Evolutionary conservation across 1,140 invertebrate genomes (phyloP).

Genomic region (Anthonomus grandis): DNA sequence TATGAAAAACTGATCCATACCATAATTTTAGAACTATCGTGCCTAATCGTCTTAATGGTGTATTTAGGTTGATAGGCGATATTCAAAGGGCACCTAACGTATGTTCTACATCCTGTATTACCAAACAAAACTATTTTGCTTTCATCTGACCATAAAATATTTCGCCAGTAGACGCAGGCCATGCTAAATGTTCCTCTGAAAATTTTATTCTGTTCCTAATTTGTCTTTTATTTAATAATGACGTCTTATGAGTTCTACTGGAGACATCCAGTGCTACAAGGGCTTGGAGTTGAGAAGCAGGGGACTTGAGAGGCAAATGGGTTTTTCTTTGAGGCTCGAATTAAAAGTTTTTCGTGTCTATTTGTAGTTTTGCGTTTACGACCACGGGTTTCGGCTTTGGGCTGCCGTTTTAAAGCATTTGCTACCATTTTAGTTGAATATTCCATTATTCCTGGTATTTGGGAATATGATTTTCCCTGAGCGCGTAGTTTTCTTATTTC

Average conservation of each 20-base stretch:
- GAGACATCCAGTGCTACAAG: background rate
- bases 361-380: background rate
- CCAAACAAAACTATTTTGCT: conserved; percentile 1
- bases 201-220: background rate
- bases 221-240: background rate
- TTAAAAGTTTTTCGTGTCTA: background rate
- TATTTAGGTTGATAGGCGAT: background rate
- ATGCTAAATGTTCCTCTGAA: background rate
- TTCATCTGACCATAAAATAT: background rate
- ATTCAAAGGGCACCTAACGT: background rate
- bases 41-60: background rate
- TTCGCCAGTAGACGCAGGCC: background rate
- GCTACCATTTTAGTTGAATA: background rate
- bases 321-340: background rate
- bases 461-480: background rate
- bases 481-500: background rate
- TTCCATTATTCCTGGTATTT: background rate
- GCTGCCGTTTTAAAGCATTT: conserved; percentile 1
- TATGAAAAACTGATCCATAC: conserved; percentile 3
- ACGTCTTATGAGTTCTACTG: background rate
- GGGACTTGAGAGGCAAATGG: background rate
- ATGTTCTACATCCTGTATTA: background rate
- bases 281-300: background rate
- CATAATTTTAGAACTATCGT: conserved; percentile 1
- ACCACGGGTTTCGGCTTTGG: background rate